Evolutionary conservation across 2,113 vertebrate species (phyloP).

Genomic region (Eleginops maclovinus): DNA sequence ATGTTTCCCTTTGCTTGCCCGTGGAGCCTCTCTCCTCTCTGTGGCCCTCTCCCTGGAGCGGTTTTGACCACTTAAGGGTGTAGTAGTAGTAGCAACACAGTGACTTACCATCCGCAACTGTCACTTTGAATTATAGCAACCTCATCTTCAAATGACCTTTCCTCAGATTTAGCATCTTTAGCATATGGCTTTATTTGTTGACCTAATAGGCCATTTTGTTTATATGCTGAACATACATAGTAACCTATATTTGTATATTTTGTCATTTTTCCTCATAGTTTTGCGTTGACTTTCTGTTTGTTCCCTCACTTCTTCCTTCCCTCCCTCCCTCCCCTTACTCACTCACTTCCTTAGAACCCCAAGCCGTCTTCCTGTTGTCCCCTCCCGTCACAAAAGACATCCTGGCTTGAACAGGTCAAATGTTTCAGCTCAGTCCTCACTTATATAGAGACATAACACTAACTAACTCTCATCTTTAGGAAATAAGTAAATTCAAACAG

Average conservation of each 20-base stretch:
- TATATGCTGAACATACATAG: neutral
- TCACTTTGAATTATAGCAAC: conserved; percentile 51
- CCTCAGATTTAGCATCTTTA: conserved; percentile 25
- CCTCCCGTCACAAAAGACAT: conserved; percentile 75
- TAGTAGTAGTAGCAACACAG: conserved; percentile 33
- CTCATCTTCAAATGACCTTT: conserved; percentile 55
- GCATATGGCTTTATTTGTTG: neutral
- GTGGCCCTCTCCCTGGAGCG: conserved; percentile 16
- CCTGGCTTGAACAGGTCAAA: conserved; percentile 60
- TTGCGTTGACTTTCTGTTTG: conserved; percentile 31
- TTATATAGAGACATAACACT: conserved; percentile 9
- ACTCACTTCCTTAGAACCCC: conserved; percentile 75
- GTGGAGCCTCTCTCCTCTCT: conserved; percentile 53
- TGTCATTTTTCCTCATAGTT: conserved; percentile 8
- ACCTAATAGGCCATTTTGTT: neutral
- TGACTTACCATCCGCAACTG: conserved; percentile 66
- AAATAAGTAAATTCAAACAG: conserved; percentile 17
- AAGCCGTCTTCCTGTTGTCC: conserved; percentile 78
- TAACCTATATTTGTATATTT: neutral
- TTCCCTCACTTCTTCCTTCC: conserved; percentile 25
- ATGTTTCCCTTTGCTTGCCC: conserved; percentile 76
- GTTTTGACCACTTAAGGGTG: conserved; percentile 31
- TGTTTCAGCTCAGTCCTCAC: conserved; percentile 34
- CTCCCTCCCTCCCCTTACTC: conserved; percentile 49
- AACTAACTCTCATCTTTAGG: conserved; percentile 14